Evolutionary conservation across 2,113 vertebrate genomes (phyloP).

Genomic region (Cyanoramphus novaezelandiae): DNA sequence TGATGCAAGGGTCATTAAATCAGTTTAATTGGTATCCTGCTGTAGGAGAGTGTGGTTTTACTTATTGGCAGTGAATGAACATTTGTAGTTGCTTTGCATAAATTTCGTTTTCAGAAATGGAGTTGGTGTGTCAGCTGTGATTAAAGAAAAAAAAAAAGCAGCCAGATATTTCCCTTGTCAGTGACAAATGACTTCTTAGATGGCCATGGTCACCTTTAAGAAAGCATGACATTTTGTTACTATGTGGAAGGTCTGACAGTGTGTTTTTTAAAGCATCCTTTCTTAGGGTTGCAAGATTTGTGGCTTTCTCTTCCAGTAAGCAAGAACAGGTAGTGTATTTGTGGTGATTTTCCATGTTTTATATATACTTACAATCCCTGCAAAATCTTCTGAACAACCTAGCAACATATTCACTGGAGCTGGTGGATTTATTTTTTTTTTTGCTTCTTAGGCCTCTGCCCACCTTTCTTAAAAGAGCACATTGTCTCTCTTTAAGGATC

Average conservation of each 20-base stretch:
- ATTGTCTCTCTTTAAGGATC: neutral
- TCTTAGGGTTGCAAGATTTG: neutral
- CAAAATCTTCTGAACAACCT: neutral
- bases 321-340: neutral
- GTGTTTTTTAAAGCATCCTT: neutral
- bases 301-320: neutral
- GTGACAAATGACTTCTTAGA: neutral
- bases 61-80: neutral
- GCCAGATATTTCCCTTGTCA: neutral
- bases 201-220: neutral
- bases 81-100: neutral
- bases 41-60: neutral
- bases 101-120: neutral
- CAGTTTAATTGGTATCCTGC: conserved; percentile 28
- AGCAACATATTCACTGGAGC: neutral
- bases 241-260: neutral
- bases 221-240: neutral
- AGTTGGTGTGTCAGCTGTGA: neutral
- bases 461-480: neutral
- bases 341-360: neutral
- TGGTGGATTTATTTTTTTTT: neutral
- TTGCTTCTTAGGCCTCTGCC: neutral
- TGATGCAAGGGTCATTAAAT: conserved; percentile 21
- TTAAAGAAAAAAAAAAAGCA: neutral
- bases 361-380: neutral